Evolutionary conservation across 2,113 vertebrate species (phyloP).

Genomic region (Gulo gulo): DNA sequence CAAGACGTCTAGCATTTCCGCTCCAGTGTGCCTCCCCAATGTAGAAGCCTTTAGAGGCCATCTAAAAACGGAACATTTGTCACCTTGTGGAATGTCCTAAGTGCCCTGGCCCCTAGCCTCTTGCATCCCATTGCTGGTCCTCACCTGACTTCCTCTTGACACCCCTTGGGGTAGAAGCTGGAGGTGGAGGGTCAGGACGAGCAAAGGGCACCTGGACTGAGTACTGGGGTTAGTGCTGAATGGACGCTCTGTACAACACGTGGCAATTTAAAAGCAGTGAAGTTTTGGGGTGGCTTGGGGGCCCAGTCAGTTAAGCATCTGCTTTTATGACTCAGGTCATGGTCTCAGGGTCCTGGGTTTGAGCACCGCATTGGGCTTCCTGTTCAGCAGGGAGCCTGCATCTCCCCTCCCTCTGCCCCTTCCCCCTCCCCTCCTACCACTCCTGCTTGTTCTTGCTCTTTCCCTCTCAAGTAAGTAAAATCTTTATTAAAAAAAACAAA

Average conservation of each 20-base stretch:
- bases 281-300: background rate
- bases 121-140: fast-evolving
- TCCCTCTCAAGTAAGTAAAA: background rate
- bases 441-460: background rate
- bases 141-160: background rate
- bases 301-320: background rate
- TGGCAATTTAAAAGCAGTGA: too few species aligned
- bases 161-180: fast-evolving
- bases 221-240: background rate
- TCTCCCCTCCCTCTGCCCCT: background rate
- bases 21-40: fast-evolving
- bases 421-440: background rate
- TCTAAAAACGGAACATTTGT: background rate
- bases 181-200: background rate
- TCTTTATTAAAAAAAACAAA: background rate
- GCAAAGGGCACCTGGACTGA: background rate
- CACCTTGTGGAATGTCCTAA: background rate
- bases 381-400: background rate
- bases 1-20: background rate
- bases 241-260: fast-evolving
- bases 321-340: background rate
- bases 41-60: background rate
- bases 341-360: background rate
- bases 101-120: background rate
- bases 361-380: background rate